These are phyloP conservation scores for Oriolus oriolus DNA, from an alignment of 2,113 vertebrate species.

Conservation along the genomic window DNA sequence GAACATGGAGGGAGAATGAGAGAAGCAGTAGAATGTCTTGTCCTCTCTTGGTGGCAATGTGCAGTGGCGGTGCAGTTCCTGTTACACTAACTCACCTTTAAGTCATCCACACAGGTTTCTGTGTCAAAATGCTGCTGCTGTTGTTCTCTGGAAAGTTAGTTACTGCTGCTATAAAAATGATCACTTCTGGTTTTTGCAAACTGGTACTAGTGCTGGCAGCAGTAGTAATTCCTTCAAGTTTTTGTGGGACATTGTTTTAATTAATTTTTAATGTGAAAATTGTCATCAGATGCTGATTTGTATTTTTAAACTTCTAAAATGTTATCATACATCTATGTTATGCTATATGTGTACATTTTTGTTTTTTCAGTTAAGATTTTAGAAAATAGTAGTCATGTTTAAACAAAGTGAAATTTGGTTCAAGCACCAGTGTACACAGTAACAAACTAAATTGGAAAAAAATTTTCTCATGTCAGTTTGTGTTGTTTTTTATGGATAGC, in stretches of 20 bases:
- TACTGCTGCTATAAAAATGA: not conserved
- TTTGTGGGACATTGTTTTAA: not conserved
- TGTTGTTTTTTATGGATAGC: not conserved
- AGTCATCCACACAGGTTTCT: not conserved
- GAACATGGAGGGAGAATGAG: not conserved
- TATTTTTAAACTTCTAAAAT: not conserved
- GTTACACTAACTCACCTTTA: not conserved
- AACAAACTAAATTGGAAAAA: not conserved
- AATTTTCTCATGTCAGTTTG: not conserved
- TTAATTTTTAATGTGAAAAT: not conserved
- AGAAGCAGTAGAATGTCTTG: not conserved
- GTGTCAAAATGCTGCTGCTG: not conserved
- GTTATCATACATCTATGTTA: not conserved
- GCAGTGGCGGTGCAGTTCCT: not conserved
- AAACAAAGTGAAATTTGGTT: not conserved
- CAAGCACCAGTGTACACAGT: not conserved
- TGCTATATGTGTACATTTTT: not conserved
- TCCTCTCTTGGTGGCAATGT: not conserved
- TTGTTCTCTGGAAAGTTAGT: not conserved
- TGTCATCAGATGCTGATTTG: not conserved
- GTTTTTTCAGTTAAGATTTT: not conserved
- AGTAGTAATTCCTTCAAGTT: not conserved
- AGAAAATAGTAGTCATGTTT: not conserved
- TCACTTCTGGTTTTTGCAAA: not conserved
- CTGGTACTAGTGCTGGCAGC: not conserved